Evolutionary conservation across 2,888 invertebrate genomes (phyloP).

Genomic region (Celastrina argiolus): DNA sequence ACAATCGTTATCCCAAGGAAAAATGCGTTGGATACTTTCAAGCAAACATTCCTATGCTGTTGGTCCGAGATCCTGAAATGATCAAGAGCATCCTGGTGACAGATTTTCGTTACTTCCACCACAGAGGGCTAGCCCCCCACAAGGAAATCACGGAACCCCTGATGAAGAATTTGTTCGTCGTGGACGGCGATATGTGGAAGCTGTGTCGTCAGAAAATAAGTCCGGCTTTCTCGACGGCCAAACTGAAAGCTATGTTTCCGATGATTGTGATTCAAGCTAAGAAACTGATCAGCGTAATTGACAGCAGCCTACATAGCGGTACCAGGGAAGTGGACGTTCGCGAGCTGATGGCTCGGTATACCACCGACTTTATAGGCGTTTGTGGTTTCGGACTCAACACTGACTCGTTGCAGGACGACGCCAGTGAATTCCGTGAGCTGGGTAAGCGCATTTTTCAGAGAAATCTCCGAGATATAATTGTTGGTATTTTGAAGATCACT

Average conservation of each 20-base stretch:
- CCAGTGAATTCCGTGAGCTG: constrained; percentile 41
- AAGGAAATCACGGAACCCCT: constrained; percentile 39
- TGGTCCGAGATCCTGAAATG: constrained; percentile 53
- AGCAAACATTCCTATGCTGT: constrained; percentile 49
- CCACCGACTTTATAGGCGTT: constrained; percentile 49
- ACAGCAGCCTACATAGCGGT: constrained; percentile 30
- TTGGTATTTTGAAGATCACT: constrained; percentile 33
- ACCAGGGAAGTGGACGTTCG: constrained; percentile 35
- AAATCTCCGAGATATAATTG: background rate
- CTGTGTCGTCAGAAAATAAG: constrained; percentile 54
- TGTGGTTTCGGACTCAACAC: constrained; percentile 48
- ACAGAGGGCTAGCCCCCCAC: background rate
- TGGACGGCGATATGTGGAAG: constrained; percentile 58
- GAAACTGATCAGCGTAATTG: constrained; percentile 38
- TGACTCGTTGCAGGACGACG: constrained; percentile 43
- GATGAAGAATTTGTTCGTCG: constrained; percentile 48
- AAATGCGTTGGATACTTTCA: constrained; percentile 56
- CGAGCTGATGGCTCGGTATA: constrained; percentile 48
- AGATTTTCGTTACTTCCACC: constrained; percentile 51
- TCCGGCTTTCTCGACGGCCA: constrained; percentile 56
- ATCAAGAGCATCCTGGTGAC: constrained; percentile 46
- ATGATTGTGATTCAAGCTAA: constrained; percentile 54
- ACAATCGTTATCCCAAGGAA: constrained; percentile 34
- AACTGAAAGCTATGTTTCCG: constrained; percentile 60
- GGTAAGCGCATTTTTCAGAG: constrained; percentile 44